These are phyloP conservation scores for Octopus sinensis DNA, from an alignment of 1,140 invertebrate genomes.

Conservation along the genomic window DNA sequence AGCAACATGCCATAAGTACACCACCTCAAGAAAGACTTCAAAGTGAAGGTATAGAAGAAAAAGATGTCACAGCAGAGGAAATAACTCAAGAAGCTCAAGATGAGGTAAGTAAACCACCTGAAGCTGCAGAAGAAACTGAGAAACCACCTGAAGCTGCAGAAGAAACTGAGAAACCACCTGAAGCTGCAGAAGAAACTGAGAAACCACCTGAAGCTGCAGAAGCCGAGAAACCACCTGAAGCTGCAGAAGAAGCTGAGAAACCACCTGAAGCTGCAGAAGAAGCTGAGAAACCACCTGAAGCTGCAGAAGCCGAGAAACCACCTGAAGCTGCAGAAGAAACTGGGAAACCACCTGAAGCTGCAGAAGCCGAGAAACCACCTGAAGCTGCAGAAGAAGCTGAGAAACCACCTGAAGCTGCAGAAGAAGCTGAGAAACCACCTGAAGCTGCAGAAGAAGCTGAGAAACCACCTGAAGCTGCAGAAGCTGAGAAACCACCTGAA, in stretches of 20 bases:
- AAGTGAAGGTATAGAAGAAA: conserved; percentile 21
- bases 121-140: conserved; percentile 13
- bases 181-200: conserved; percentile 1
- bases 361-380: background rate
- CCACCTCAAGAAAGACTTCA: conserved; percentile 20
- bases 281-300: background rate
- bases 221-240: background rate
- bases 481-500: background rate
- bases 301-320: no score
- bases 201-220: conserved; percentile 3
- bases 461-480: conserved; percentile 7
- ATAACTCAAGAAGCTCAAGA: background rate
- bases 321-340: conserved; percentile 11
- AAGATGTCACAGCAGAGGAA: background rate
- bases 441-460: background rate
- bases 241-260: conserved; percentile 12
- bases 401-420: no score
- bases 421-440: background rate
- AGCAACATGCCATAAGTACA: conserved; percentile 11
- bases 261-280: conserved; percentile 12
- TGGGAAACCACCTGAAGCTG: conserved; percentile 9
- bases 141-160: conserved; percentile 6
- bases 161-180: conserved; percentile 11
- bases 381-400: no score
- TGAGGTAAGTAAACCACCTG: background rate